Base-by-base conservation (phyloP, 64 coral and sea anemone genomes). In the Stylophora pistillata region DNA sequence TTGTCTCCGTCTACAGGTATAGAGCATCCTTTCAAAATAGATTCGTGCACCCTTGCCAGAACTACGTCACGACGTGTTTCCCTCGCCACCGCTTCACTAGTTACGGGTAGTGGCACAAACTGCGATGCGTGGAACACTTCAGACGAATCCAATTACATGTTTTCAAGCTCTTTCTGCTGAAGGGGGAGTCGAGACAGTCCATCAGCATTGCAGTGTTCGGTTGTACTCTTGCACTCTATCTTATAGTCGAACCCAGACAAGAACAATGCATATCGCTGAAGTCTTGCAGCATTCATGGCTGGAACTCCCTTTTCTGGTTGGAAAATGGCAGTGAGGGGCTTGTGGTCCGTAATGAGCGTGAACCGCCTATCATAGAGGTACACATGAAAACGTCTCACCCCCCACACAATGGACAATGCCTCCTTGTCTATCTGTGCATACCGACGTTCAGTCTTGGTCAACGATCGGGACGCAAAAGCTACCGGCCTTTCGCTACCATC, bases 151-250 rank as follows among this genome's bases (percentile, higher is more conserved):
- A 82, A 56, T 74, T 87, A 57, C 34, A 15, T 55, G 37, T 86
- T 60, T 20, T 57, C 77, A 58, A 34, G 79, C 85, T 81, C 83
- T 57, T 80, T 56, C 33, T 93, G 83, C 73, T 90, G 77, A 47
- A 87, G 66, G 5, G 91, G 91, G 7, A 93, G 91, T 61, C 85
- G 63, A 32, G 91, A 93, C 66, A 88, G 75, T 13, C 85, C 90
- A 86, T 92, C 90, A 70, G 90, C 90, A 59, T 92, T 88, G 78
- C 76, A 87, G 27, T 89, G 59, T 17, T 70, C 71, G 18, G 59
- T 70, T 10, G 74, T 79, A 27, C 62, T 89, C 62, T 89, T 89
- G 41, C 79, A 76, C 56, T 76, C 55, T 59, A 64, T 88, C 2
- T 92, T 79, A 21, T 78, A 89, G 13, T 89, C 61, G 76, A 80